Conservation (phyloP, 2,113 vertebrate species). For the Alligator sinensis region DNA sequence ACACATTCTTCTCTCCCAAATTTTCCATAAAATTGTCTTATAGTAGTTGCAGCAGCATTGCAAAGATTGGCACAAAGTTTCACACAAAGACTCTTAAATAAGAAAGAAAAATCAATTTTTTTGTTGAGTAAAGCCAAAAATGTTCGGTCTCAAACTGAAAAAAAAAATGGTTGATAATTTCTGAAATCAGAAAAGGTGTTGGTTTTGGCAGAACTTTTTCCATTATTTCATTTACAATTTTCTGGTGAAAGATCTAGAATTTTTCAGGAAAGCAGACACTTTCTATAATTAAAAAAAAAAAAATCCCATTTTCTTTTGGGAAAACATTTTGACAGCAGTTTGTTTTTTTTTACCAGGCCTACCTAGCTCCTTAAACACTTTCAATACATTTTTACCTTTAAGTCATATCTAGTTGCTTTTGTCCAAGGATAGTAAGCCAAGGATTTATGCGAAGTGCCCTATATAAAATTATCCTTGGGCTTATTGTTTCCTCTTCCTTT, state of each 20-base stretch:
- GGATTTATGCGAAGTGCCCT: not conserved
- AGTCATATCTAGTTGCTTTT: not conserved
- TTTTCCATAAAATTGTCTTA: constrained; percentile 31
- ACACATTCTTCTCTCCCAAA: constrained; percentile 32
- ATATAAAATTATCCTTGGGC: not conserved
- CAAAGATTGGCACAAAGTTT: constrained; percentile 30
- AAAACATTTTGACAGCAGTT: not conserved
- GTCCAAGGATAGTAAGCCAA: not conserved
- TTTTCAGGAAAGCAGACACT: not conserved
- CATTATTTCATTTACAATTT: not conserved
- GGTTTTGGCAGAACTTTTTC: not conserved
- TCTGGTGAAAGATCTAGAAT: not conserved
- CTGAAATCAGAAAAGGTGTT: not conserved
- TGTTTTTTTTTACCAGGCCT: not conserved
- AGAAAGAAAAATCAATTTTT: constrained; percentile 40
- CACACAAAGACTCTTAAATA: constrained; percentile 51
- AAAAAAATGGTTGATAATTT: constrained; percentile 14
- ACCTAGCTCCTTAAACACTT: not conserved
- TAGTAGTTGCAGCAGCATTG: constrained; percentile 57
- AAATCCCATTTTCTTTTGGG: not conserved
- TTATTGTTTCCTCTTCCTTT: not conserved
- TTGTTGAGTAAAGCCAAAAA: not conserved
- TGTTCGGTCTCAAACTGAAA: constrained; percentile 32
- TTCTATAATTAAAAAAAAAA: not conserved
- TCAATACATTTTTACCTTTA: not conserved